Conservation (phyloP, 1,140 invertebrate genomes). For the Spodoptera litura region DNA sequence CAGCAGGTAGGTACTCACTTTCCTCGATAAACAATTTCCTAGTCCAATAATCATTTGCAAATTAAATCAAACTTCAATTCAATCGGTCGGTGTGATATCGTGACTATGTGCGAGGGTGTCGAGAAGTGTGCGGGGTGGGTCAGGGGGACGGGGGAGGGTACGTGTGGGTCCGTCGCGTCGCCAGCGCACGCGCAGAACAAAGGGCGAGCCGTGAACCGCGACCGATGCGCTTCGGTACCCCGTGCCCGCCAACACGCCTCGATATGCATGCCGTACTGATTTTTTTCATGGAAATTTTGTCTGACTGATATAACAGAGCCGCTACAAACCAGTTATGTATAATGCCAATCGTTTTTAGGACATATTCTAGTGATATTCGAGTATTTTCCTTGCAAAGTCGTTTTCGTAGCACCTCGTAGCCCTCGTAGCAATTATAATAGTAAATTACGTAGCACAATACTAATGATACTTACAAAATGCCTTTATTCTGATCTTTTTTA, state of each 20-base stretch:
- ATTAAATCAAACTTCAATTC: slow-evolving; percentile 43
- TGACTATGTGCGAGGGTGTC: slow-evolving; percentile 36
- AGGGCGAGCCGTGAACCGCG: slow-evolving; percentile 84
- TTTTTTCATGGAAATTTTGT: slow-evolving; percentile 59
- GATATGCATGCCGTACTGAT: slow-evolving; percentile 62
- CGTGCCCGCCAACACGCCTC: slow-evolving; percentile 60
- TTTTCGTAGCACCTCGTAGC: no score
- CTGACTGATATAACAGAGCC: slow-evolving; percentile 33
- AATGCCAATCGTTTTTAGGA: no score
- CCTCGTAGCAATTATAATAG: no score
- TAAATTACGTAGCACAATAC: no score
- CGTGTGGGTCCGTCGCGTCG: slow-evolving; percentile 51
- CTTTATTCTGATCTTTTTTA: no score
- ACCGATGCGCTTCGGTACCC: slow-evolving; percentile 75
- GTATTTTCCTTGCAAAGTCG: no score
- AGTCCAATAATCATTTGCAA: slow-evolving; percentile 7
- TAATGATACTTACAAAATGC: no score
- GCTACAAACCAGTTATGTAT: background rate
- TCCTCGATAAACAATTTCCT: background rate
- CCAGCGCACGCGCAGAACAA: slow-evolving; percentile 77
- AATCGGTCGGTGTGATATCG: slow-evolving; percentile 19
- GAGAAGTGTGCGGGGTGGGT: slow-evolving; percentile 33
- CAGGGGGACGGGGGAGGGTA: slow-evolving; percentile 41
- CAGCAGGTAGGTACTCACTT: no score
- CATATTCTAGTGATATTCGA: no score